A percentile compares a stretch with the other conserved stretches of the same genome.
phyloP scores from a whole-genome alignment of 2,113 vertebrate species.

The Taxidea taxus region DNA sequence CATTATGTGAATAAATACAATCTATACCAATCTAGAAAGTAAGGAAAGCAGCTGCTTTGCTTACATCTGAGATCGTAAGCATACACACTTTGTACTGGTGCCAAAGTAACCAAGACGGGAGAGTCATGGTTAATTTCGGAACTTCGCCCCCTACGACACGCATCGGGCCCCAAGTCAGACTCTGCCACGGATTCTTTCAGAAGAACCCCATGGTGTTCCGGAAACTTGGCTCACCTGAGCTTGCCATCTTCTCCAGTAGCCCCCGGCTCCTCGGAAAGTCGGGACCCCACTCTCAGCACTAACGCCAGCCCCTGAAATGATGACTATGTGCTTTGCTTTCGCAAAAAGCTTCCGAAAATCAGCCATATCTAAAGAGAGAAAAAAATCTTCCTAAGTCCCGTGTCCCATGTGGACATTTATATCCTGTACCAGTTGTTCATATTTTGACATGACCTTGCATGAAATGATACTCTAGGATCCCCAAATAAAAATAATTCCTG shows the following conservation, averaged over 20 bases:
- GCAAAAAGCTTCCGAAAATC: conserved; percentile 93
- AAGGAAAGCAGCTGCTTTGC: neutral
- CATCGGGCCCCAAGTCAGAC: neutral
- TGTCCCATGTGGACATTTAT: neutral
- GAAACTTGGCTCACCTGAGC: conserved; percentile 86
- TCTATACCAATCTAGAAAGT: neutral
- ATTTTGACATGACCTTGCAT: neutral
- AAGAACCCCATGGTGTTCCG: neutral
- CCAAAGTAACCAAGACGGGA: neutral
- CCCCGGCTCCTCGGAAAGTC: conserved; percentile 92
- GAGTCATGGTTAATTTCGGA: neutral
- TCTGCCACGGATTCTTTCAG: fast-evolving
- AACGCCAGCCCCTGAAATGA: conserved; percentile 95
- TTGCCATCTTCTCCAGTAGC: conserved; percentile 96
- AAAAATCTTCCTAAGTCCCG: neutral
- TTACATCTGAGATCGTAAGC: neutral
- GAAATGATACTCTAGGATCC: neutral
- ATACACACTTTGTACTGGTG: neutral
- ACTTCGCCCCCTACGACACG: neutral
- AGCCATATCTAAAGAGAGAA: conserved; percentile 84
- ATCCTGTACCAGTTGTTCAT: neutral
- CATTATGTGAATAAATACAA: neutral
- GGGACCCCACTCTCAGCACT: conserved; percentile 95
- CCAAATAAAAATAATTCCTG: neutral
- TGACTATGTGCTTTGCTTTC: conserved; percentile 92